Percentiles rank a stretch among this genome's conserved stretches.
Conservation (phyloP, 2,888 invertebrate genomes). For the Ochropleura plecta region DNA sequence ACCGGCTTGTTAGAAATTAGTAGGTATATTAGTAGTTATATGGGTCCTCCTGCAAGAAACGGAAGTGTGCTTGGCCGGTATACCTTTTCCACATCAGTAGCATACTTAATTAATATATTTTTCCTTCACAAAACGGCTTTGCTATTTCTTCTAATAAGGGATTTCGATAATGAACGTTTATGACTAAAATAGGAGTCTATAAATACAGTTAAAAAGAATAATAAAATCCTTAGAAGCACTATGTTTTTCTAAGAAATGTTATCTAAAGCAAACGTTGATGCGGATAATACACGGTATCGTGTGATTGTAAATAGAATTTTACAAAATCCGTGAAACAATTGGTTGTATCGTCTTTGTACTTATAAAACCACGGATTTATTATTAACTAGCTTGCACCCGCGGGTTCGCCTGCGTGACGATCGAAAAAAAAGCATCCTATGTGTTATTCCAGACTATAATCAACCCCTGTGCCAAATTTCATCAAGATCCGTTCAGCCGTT, state of each 20-base stretch:
- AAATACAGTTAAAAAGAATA: neutral
- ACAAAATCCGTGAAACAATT: neutral
- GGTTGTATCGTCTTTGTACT: neutral
- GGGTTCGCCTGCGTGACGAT: too few relatives aligned
- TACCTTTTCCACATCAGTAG: conserved; percentile 3
- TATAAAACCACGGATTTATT: neutral
- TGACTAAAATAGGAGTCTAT: neutral
- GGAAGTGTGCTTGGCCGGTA: neutral
- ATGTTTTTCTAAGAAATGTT: conserved; percentile 28
- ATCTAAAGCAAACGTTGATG: conserved; percentile 16
- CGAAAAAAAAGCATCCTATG: too few relatives aligned
- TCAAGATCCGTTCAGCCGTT: too few relatives aligned
- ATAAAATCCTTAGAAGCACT: neutral
- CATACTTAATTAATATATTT: neutral
- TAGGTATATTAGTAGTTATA: too few relatives aligned
- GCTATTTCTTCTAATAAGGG: neutral
- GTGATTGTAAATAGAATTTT: neutral
- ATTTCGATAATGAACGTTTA: neutral
- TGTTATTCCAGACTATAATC: too few relatives aligned
- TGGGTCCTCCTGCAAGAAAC: neutral
- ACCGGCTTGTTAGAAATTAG: too few relatives aligned
- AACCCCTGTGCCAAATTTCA: too few relatives aligned
- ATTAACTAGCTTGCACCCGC: too few relatives aligned
- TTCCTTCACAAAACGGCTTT: conserved; percentile 2
- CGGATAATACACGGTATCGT: neutral